Evolutionary conservation across 1,140 invertebrate species (phyloP), one percentile per base, ranked within the genome.

Genomic region (Zaprionus kolodkinae): DNA sequence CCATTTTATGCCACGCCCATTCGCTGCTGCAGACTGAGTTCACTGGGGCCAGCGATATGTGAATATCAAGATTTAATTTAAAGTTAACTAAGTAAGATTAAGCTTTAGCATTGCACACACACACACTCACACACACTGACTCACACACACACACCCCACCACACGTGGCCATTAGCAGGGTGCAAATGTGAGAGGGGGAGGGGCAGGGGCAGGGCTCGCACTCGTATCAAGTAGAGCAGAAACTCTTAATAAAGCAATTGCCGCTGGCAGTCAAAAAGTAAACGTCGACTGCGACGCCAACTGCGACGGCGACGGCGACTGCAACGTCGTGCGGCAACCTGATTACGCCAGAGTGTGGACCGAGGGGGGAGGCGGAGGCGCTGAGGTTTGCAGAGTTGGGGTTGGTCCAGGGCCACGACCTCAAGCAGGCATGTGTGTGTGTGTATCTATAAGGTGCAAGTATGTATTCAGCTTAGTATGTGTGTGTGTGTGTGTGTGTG

Each of bases 211-310:
- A 27, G 27, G 38, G 25, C 17, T 55, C 62, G 68, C 45, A 62
- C 81, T 89, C 73, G 78, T 81, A 90, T 86, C 90, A 91, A 91
- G 83, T 91, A 90, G 86, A 91, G 90, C 90, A 91, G 91, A 91
- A 92, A 91, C 91, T 91, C 91, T 92, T 92, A 92, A 92, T 92
- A 92, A 91, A 92, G 91, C 91, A 92, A 92, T 92, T 92, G 91
- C 90, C 91, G 90, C 81, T 70, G 88, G 91, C 91, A 92, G 91
- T 91, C 91, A 92, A 92, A 92, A 91, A 91, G 91, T 90, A 91
- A 91, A 89, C 81, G 85, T 89, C 81, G 85, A 76, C 84, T 61
- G 84, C 87, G 83, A 21, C 45, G 45, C 21, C 11, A 10, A 17
- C 45, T 17, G 15, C 45, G 11, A 21, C 45, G 45, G 15, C 45